Evolutionary conservation across 1,140 invertebrate genomes (phyloP).

Genomic region (Lucilia sericata): DNA sequence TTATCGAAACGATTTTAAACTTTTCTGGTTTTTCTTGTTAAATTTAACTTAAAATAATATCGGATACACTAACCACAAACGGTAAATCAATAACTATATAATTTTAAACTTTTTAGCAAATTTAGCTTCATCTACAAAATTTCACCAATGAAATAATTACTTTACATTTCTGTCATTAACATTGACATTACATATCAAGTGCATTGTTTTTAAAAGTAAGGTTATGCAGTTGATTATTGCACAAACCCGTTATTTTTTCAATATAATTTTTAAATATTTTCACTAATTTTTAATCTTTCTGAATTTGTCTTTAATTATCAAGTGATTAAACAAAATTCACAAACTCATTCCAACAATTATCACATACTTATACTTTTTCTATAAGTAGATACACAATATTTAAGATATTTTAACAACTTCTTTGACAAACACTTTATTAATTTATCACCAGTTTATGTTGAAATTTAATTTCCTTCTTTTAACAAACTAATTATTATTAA

Average conservation of each 20-base stretch:
- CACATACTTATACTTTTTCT: not conserved
- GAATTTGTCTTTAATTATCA: too few species aligned
- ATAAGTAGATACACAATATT: not conserved
- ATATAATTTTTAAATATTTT: not conserved
- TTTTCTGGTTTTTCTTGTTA: too few species aligned
- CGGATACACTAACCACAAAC: too few species aligned
- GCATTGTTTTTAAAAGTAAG: not conserved
- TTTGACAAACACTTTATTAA: not conserved
- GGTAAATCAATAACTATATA: too few species aligned
- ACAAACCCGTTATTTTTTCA: slow-evolving; percentile 22
- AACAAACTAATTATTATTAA: not conserved
- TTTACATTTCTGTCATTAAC: not conserved
- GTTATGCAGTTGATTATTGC: slow-evolving; percentile 3
- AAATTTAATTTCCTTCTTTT: not conserved
- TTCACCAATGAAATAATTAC: not conserved
- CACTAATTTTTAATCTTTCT: not conserved
- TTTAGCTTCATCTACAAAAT: too few species aligned
- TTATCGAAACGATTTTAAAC: too few species aligned
- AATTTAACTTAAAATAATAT: too few species aligned
- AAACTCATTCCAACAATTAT: not conserved
- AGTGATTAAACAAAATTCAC: not conserved
- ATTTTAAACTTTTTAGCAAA: too few species aligned
- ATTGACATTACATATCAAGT: not conserved
- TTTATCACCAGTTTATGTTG: not conserved
- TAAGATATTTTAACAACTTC: not conserved